Evolutionary conservation across 1,140 invertebrate species (phyloP).

Genomic region (Gonioctena quinquepunctata): DNA sequence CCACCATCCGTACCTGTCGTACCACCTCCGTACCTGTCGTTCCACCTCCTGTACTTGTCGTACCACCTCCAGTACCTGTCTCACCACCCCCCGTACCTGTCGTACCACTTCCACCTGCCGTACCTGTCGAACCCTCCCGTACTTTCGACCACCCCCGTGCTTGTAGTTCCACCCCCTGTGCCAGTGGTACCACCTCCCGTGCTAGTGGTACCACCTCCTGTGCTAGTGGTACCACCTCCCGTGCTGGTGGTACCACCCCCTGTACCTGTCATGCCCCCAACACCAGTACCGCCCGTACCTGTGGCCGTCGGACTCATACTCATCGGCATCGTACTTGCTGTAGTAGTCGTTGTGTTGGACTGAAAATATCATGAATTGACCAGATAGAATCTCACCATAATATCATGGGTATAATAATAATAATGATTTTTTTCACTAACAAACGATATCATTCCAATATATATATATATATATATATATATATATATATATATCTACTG

Average conservation of each 20-base stretch:
- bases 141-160: too few species aligned
- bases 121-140: not conserved
- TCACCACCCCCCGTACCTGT: not conserved
- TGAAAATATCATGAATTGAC: too few species aligned
- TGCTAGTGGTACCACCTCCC: not conserved
- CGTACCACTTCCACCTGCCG: not conserved
- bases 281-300: conserved; percentile 9
- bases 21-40: not conserved
- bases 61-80: not conserved
- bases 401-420: too few species aligned
- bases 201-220: not conserved
- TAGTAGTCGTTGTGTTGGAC: conserved; percentile 28
- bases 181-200: not conserved
- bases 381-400: too few species aligned
- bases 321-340: conserved; percentile 39
- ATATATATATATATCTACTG: too few species aligned
- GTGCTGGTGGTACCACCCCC: conserved; percentile 6
- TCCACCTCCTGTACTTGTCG: not conserved
- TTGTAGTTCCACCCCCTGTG: not conserved
- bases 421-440: too few species aligned
- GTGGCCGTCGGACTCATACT: conserved; percentile 34
- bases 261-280: conserved; percentile 9
- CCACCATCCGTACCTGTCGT: not conserved
- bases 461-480: too few species aligned
- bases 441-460: too few species aligned